Evolutionary conservation across 1,140 invertebrate species (phyloP), one percentile per base, ranked within the genome.

Genomic region (Camponotus floridanus): DNA sequence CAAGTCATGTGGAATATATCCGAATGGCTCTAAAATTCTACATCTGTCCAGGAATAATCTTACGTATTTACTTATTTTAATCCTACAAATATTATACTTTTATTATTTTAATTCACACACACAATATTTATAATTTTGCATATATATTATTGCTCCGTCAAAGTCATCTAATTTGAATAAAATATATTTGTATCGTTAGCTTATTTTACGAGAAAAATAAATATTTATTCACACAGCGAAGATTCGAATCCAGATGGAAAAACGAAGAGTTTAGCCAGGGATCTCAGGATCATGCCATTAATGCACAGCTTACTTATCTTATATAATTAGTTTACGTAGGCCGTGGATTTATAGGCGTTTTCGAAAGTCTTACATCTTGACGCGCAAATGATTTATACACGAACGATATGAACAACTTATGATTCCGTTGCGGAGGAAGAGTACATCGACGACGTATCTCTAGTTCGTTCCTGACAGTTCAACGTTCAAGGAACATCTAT

Each of bases 401-500:
- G 26, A 18, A 26, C 33, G 13, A 42, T 73, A 73, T 31, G 68
- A 73, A 45, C 68, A 57, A 73, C 68, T 62, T 62, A 73, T 73
- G 68, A 83, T 45, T 61, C 31, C 79, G 51, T 33, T 48, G 65
- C 57, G n/a, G 39, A 81, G 48, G 62, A 71, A 62, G 73, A 80
- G 76, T 64, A 61, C 83, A 86, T 74, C 55, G 61, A 33, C 31
- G 39, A 67, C 67, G 68, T 83, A 57, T 61, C 68, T 73, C 79
- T 65, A 73, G 79, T 55, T 59, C 48, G 55, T 61, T n/a, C n/a
- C 68, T 83, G 79, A 83, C 79, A 83, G 79, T 73, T 74, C 36
- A 73, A 83, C 79, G 68, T 33, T 68, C 68, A 33, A 61, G 36
- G 57, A 89, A 83, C 73, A 74, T 79, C 64, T 86, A 85, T 87